Conservation (phyloP, 1,140 invertebrate genomes). For the Pogonognathellus flavescens region DNA sequence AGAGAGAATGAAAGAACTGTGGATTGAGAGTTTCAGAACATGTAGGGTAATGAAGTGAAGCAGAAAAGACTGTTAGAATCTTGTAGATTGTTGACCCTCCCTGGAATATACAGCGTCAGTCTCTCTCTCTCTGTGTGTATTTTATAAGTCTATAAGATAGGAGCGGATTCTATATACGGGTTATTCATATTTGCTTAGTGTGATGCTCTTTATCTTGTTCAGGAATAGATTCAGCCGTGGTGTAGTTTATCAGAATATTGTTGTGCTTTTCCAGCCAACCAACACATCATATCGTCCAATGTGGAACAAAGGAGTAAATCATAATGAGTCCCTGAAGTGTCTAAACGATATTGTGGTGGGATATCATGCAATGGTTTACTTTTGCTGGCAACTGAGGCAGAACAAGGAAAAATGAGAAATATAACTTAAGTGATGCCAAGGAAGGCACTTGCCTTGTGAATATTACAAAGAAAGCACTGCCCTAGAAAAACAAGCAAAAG, state of each 20-base stretch:
- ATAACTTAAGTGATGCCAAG: conserved; percentile 12
- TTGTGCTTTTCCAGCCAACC: conserved; percentile 21
- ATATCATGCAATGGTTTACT: conserved; percentile 32
- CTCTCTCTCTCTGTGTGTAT: neutral
- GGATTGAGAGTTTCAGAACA: conserved; percentile 12
- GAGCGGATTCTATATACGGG: neutral
- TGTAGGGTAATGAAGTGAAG: conserved; percentile 34
- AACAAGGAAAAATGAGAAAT: conserved; percentile 23
- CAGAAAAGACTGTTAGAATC: conserved; percentile 1
- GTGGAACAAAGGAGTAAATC: conserved; percentile 23
- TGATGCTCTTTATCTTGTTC: conserved; percentile 4
- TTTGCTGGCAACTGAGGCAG: neutral
- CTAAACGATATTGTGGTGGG: conserved; percentile 24
- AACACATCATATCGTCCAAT: conserved; percentile 40
- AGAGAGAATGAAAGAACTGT: conserved; percentile 33
- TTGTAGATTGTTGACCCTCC: neutral
- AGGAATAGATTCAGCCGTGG: neutral
- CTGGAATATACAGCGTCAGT: no score
- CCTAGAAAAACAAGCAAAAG: conserved; percentile 3
- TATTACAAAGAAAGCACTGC: conserved; percentile 18
- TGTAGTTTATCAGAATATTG: conserved; percentile 28
- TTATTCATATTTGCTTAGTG: neutral
- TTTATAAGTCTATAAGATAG: neutral
- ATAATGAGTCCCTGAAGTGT: conserved; percentile 48
- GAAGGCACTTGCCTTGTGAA: conserved; percentile 9